These are phyloP conservation scores for Exephanes ischioxanthus DNA, from an alignment of 2,888 invertebrate genomes.

Conservation along the genomic window DNA sequence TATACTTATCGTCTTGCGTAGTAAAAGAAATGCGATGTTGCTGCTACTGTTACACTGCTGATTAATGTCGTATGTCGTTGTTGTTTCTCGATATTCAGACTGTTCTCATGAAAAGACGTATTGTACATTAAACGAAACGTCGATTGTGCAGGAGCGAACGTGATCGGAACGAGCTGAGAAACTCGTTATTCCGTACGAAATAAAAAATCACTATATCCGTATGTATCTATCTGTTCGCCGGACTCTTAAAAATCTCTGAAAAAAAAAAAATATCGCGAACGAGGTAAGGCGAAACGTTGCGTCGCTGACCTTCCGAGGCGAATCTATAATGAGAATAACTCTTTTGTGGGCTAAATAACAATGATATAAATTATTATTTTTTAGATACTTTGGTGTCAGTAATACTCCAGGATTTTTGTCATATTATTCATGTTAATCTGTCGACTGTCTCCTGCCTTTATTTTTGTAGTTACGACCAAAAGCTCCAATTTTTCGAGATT, in stretches of 20 bases:
- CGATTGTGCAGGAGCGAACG: slow-evolving; percentile 20
- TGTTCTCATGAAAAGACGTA: slow-evolving; percentile 35
- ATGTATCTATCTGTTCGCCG: slow-evolving; percentile 30
- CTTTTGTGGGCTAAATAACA: neutral
- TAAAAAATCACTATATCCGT: slow-evolving; percentile 26
- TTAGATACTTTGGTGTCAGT: neutral
- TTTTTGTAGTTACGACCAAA: neutral
- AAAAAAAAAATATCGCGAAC: slow-evolving; percentile 32
- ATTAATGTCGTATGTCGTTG: slow-evolving; percentile 84
- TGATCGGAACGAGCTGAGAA: neutral
- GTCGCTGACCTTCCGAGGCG: neutral
- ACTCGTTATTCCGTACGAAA: neutral
- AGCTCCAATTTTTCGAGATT: neutral
- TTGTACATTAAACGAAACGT: slow-evolving; percentile 21
- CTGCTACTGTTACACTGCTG: slow-evolving; percentile 80
- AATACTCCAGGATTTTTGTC: slow-evolving; percentile 24
- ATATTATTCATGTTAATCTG: neutral
- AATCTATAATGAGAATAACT: neutral
- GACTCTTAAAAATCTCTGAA: slow-evolving; percentile 45
- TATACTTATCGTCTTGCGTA: slow-evolving; percentile 68
- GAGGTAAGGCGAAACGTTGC: slow-evolving; percentile 30
- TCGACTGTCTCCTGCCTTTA: neutral
- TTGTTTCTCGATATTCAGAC: slow-evolving; percentile 83
- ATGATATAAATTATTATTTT: neutral
- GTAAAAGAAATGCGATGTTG: slow-evolving; percentile 74